phyloP scores from a whole-genome alignment of 37 sponge, comb jelly and placozoan genomes.

The Spongia lamella region DNA sequence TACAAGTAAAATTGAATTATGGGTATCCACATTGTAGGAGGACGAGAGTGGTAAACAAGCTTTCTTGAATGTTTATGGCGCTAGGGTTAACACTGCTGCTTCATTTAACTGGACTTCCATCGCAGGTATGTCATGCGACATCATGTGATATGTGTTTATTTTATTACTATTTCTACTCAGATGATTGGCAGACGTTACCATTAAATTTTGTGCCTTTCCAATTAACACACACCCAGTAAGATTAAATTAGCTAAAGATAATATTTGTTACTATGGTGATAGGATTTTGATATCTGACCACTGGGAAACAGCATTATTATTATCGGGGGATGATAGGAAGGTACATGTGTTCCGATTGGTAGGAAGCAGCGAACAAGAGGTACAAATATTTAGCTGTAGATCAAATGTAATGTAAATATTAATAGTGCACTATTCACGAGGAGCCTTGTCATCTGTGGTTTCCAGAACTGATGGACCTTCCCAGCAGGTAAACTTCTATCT shows the following conservation, averaged over 20 bases:
- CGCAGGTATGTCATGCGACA: too few species aligned
- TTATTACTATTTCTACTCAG: constrained; percentile 24
- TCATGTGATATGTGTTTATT: too few species aligned
- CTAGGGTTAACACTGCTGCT: constrained; percentile 22
- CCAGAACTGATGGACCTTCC: constrained; percentile 59
- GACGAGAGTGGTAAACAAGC: constrained; percentile 40
- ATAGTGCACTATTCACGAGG: constrained; percentile 26
- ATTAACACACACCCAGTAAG: constrained; percentile 65
- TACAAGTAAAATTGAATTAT: too few species aligned
- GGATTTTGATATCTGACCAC: constrained; percentile 40
- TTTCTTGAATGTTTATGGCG: constrained; percentile 67
- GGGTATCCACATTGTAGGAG: background rate
- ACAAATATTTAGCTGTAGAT: background rate
- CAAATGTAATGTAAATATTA: background rate
- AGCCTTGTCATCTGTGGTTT: constrained; percentile 21
- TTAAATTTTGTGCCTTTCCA: constrained; percentile 72
- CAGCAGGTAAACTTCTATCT: constrained; percentile 9
- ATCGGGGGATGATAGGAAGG: constrained; percentile 66
- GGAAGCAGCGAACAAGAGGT: background rate
- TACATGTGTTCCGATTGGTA: constrained; percentile 58
- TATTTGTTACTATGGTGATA: constrained; percentile 1
- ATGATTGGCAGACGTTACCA: constrained; percentile 66
- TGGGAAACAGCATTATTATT: constrained; percentile 77
- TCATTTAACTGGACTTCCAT: constrained; percentile 56
- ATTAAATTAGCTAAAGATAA: background rate